phyloP scores from a whole-genome alignment of 2,888 invertebrate species.

The Cryptosula pallasiana region DNA sequence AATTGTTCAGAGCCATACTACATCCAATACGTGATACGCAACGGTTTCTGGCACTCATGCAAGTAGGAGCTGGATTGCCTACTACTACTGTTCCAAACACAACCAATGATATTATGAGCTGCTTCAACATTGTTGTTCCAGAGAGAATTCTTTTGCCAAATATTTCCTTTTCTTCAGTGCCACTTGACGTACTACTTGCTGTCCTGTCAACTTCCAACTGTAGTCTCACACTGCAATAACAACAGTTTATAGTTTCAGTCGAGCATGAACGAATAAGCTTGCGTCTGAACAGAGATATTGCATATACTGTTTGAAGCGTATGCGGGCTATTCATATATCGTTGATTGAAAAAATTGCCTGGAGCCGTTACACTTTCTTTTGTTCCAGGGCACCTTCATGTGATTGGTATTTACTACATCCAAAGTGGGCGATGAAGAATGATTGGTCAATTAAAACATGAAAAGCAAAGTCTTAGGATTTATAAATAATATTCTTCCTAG shows the following conservation, averaged over 20 bases:
- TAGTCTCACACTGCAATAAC: neutral
- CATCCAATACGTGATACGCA: slow-evolving; percentile 74
- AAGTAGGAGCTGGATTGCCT: slow-evolving; percentile 27
- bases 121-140: no score
- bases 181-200: no score
- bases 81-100: neutral
- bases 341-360: neutral
- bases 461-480: no score
- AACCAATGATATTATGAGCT: neutral
- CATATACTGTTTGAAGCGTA: no score
- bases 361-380: neutral
- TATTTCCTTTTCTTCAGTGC: no score
- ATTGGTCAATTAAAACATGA: no score
- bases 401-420: no score
- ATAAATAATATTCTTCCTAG: no score
- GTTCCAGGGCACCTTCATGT: neutral
- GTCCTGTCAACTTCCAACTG: neutral
- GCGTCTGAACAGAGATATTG: no score
- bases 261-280: no score
- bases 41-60: slow-evolving; percentile 61
- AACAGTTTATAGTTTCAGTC: neutral
- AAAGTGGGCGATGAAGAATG: no score
- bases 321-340: neutral
- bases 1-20: slow-evolving; percentile 70
- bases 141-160: no score